Base-by-base conservation (phyloP, 2,888 invertebrate genomes). In the Athalia rosae region DNA sequence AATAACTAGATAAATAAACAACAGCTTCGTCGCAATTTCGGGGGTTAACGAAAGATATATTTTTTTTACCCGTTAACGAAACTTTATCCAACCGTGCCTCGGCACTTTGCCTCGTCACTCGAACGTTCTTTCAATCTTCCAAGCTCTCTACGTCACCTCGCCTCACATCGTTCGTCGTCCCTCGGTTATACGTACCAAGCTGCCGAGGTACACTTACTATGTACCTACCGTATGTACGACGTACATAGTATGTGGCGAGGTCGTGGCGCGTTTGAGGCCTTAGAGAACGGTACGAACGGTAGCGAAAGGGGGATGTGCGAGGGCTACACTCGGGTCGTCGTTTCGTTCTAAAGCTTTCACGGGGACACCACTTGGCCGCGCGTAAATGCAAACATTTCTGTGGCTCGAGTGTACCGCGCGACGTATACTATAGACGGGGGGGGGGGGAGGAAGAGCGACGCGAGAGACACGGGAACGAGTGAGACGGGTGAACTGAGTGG, bases 321-420 rank as follows among this genome's bases (percentile, higher is more conserved):
- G 56, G 43, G 76, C 56, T 15, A 79, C 77, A 78, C 80, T 77
- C 77, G 78, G 78, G 79, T 81, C 76, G 77, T 80, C 79, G 62
- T 76, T 79, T 77, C 80, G 79, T 74, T 76, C 67, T 77, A 74
- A 79, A 78, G 79, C 79, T 81, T 79, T 81, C 79, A 79, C 77
- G 67, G 76, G 76, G 78, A 56, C 76, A 76, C 67, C 67, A n/a
- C 28, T 15, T 28, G 77, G 77, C 77, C 77, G 78, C 64, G 77
- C 76, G 84, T 84, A 85, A 86, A 86, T 84, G 85, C 86, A 86
- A 86, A 86, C 85, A 86, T 86, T 86, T 86, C 84, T 85, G 83
- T 77, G 82, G 84, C 82, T 82, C 79, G 80, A 80, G 77, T 80
- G 71, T 71, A 43, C 74, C 74, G 48, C 74, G 48, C 61, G 74